Evolutionary conservation across 1,140 invertebrate genomes (phyloP).

Genomic region (Cotesia chilonis): DNA sequence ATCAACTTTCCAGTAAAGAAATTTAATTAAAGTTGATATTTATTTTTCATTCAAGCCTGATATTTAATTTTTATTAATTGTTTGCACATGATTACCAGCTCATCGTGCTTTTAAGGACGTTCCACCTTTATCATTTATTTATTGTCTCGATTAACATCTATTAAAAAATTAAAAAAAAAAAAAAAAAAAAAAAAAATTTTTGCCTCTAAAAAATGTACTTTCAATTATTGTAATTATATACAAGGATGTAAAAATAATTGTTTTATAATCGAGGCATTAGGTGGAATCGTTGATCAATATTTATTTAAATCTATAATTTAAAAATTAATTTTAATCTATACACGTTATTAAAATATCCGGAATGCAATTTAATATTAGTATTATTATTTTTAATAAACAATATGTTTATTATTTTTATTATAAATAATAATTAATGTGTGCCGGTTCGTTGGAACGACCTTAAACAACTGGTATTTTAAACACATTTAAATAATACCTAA

Average conservation of each 20-base stretch:
- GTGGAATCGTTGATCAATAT: too few relatives aligned
- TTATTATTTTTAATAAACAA: too few relatives aligned
- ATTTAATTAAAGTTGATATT: not conserved
- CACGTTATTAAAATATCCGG: too few relatives aligned
- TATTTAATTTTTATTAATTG: constrained; percentile 29
- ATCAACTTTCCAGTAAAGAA: too few relatives aligned
- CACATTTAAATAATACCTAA: constrained; percentile 26
- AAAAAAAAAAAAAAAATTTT: constrained; percentile 21
- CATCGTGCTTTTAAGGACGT: constrained; percentile 51
- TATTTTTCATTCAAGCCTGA: constrained; percentile 41
- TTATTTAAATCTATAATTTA: too few relatives aligned
- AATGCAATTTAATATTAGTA: too few relatives aligned
- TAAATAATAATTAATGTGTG: constrained; percentile 39
- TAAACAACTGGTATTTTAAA: constrained; percentile 48
- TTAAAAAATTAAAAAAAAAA: not conserved
- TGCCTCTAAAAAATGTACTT: not conserved
- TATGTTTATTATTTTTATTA: constrained; percentile 23
- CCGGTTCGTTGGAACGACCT: constrained; percentile 54
- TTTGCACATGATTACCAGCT: constrained; percentile 33
- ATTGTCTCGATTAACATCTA: constrained; percentile 17
- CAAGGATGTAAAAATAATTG: too few relatives aligned
- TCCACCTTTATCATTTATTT: constrained; percentile 48
- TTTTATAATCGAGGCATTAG: too few relatives aligned
- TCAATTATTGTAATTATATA: too few relatives aligned
- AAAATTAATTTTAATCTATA: too few relatives aligned